Conservation (phyloP, 2,797 vertebrate species). For the Enteromius argenteus region DNA sequence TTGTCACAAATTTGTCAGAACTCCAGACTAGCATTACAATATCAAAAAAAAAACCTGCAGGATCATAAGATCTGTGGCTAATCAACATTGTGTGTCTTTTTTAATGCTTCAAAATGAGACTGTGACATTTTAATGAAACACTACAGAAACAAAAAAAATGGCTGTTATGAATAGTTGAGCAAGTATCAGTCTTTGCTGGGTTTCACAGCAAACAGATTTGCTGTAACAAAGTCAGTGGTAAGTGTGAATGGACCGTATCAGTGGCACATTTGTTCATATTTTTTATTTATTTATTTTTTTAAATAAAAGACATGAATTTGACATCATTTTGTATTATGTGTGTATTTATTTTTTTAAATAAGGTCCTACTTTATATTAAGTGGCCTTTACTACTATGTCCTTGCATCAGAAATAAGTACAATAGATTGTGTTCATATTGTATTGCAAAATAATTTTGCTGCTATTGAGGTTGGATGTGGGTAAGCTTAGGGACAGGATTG, state of each 20-base stretch:
- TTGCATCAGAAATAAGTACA: no score
- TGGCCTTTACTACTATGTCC: no score
- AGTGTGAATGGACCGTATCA: background rate
- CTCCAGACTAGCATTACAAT: background rate
- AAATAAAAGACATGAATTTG: background rate
- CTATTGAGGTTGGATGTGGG: background rate
- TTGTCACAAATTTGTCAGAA: slow-evolving; percentile 6
- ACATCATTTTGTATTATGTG: background rate
- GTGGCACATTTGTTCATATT: background rate
- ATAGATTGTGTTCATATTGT: background rate
- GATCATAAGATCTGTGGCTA: background rate
- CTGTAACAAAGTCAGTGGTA: slow-evolving; percentile 1
- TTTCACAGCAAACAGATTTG: slow-evolving; percentile 12
- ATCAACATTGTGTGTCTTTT: background rate
- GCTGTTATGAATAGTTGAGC: background rate
- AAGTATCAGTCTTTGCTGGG: background rate
- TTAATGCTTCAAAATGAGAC: background rate
- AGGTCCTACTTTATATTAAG: no score
- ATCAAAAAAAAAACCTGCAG: background rate
- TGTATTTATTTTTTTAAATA: no score
- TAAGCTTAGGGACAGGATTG: background rate
- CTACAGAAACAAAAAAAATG: slow-evolving; percentile 3
- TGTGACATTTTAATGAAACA: background rate
- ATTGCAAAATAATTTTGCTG: background rate
- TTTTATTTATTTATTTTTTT: background rate